Conservation (phyloP, 2,888 invertebrate genomes). For the Camptogramma bilineatum region DNA sequence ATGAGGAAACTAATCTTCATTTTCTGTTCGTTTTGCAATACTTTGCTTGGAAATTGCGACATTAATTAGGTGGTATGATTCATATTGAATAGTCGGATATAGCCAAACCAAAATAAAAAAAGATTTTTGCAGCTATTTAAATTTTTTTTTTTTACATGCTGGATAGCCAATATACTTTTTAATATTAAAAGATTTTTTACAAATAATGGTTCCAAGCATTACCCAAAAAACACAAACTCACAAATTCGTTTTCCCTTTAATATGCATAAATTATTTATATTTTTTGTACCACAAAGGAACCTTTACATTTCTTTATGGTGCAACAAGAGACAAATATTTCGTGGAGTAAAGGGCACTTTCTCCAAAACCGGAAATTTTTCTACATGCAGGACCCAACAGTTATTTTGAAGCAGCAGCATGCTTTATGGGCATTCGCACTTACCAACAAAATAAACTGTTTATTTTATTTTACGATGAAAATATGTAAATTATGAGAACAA, state of each 20-base stretch:
- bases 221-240: neutral
- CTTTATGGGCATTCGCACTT: neutral
- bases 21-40: neutral
- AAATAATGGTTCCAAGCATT: neutral
- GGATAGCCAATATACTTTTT: no score
- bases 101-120: neutral
- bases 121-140: no score
- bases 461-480: no score
- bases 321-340: neutral
- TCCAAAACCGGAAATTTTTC: constrained; percentile 10
- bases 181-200: no score
- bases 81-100: neutral
- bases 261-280: neutral
- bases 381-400: neutral
- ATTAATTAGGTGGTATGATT: neutral
- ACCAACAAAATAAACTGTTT: neutral
- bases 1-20: constrained; percentile 6
- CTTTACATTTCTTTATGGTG: neutral
- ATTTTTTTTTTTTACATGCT: no score
- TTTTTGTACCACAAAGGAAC: neutral
- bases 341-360: constrained; percentile 15
- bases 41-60: neutral
- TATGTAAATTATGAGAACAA: no score
- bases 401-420: neutral
- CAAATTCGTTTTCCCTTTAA: neutral